Conservation (phyloP, 2,888 invertebrate species). For the Drosophila sordidapex region DNA sequence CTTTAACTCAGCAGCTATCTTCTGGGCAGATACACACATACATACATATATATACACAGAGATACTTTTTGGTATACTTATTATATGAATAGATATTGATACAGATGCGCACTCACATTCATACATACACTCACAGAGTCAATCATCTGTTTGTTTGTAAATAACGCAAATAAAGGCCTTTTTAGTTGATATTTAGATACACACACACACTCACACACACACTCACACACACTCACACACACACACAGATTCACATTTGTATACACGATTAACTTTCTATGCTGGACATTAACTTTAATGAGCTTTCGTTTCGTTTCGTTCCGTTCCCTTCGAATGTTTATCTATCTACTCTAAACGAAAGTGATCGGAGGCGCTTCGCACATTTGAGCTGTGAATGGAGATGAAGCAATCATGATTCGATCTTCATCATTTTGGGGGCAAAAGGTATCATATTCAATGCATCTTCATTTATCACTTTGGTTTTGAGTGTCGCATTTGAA, state of each 20-base stretch:
- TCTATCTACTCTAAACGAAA: constrained; percentile 32
- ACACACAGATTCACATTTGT: constrained; percentile 5
- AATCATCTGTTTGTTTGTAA: constrained; percentile 59
- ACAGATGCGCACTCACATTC: constrained; percentile 19
- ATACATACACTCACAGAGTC: constrained; percentile 19
- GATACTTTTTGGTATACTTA: constrained; percentile 15
- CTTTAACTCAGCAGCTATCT: constrained; percentile 25
- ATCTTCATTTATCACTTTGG: neutral
- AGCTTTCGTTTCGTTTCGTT: constrained; percentile 58
- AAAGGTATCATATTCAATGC: constrained; percentile 3
- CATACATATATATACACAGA: constrained; percentile 3
- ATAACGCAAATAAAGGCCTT: constrained; percentile 60
- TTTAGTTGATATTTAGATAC: constrained; percentile 37
- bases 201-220: constrained; percentile 10
- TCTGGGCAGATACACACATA: constrained; percentile 12
- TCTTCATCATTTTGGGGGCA: neutral
- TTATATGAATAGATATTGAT: constrained; percentile 33
- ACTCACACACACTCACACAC: neutral
- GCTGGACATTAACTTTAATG: constrained; percentile 62
- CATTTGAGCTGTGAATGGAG: constrained; percentile 18
- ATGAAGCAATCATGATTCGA: neutral
- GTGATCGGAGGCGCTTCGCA: constrained; percentile 12
- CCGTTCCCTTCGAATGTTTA: constrained; percentile 55
- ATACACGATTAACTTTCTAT: constrained; percentile 41
- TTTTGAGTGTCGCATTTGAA: neutral